Conservation (phyloP, 2,113 vertebrate genomes). For the Channa maculata region DNA sequence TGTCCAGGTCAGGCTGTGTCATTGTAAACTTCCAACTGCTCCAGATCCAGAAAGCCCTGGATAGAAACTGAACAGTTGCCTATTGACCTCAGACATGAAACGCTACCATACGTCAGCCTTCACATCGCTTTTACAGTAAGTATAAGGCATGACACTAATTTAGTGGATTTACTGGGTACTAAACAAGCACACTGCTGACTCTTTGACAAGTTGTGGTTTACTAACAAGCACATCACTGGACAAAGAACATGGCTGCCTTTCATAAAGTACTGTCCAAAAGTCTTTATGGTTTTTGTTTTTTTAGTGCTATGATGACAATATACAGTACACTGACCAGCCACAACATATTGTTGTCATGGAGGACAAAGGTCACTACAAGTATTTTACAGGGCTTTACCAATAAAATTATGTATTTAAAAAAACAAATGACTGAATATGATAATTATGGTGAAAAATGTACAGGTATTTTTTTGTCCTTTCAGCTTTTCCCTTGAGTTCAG, state of each 20-base stretch:
- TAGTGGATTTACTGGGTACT: slow-evolving; percentile 23
- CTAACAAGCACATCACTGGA: slow-evolving; percentile 10
- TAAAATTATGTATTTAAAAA: too few relatives aligned
- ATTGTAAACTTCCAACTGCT: background rate
- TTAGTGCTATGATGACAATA: too few relatives aligned
- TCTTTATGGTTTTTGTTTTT: too few relatives aligned
- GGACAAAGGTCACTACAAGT: too few relatives aligned
- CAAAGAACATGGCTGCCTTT: slow-evolving; percentile 15
- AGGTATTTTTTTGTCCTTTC: too few relatives aligned
- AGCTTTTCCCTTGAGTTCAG: too few relatives aligned
- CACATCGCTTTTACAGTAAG: slow-evolving; percentile 19
- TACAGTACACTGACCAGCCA: too few relatives aligned
- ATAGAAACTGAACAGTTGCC: slow-evolving; percentile 12
- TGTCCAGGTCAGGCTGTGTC: background rate
- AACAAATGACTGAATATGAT: too few relatives aligned
- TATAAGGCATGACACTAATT: slow-evolving; percentile 37
- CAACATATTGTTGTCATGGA: too few relatives aligned
- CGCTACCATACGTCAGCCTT: slow-evolving; percentile 17
- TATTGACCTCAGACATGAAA: slow-evolving; percentile 26
- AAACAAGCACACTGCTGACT: slow-evolving; percentile 45
- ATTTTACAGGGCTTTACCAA: too few relatives aligned
- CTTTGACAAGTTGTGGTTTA: background rate
- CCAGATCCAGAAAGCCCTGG: slow-evolving; percentile 10
- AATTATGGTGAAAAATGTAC: too few relatives aligned
- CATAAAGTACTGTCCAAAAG: background rate